These are phyloP conservation scores for Phalloptychus januarius DNA, from an alignment of 2,797 vertebrate species.

Conservation along the genomic window DNA sequence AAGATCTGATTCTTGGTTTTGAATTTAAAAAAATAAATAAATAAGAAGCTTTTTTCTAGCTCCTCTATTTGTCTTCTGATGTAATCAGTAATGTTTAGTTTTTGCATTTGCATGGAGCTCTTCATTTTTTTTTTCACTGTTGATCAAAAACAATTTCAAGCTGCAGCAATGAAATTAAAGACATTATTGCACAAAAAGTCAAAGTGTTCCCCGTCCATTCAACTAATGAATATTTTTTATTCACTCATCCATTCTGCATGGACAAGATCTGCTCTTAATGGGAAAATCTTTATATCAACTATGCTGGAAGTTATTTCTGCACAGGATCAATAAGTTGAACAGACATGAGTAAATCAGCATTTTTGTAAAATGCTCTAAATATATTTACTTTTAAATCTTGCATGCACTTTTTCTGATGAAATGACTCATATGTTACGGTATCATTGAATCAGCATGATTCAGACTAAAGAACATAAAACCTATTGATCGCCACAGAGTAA, in stretches of 20 bases:
- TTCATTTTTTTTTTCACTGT: not conserved
- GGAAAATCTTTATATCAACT: not conserved
- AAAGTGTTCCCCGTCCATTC: not conserved
- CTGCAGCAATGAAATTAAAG: not conserved
- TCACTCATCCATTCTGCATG: not conserved
- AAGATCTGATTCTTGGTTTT: not conserved
- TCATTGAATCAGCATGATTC: conserved; percentile 36
- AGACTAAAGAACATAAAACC: not conserved
- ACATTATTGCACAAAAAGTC: not conserved
- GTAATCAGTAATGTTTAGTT: not conserved
- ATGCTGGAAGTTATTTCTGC: not conserved
- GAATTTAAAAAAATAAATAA: not conserved
- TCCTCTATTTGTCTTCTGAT: not conserved
- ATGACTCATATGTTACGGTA: conserved; percentile 3
- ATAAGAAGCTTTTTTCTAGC: not conserved
- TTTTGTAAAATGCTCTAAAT: not conserved
- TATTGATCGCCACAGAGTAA: conserved; percentile 11
- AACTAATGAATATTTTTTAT: not conserved
- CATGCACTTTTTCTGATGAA: not conserved
- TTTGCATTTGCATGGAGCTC: not conserved
- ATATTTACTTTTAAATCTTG: not conserved
- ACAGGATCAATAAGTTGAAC: not conserved
- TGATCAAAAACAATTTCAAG: not conserved
- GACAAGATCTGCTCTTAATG: not conserved
- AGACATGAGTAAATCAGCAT: not conserved